Percentiles rank a stretch among this genome's conserved stretches.
phyloP scores from a whole-genome alignment of 2,113 vertebrate genomes.

The Stictonetta naevosa region DNA sequence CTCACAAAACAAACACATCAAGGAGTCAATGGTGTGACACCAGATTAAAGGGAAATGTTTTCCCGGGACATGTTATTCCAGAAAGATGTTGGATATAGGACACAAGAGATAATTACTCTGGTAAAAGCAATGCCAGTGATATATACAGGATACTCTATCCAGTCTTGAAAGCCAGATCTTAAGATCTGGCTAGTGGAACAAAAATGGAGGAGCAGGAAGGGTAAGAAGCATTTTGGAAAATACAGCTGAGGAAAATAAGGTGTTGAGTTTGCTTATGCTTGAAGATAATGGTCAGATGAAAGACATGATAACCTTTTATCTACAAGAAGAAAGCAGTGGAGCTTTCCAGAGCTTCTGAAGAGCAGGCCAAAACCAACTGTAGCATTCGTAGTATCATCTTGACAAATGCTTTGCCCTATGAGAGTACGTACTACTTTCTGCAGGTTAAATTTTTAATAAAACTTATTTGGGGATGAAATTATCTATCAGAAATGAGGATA shows the following conservation, averaged over 20 bases:
- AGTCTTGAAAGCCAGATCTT: background rate
- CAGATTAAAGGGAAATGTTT: background rate
- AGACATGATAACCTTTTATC: background rate
- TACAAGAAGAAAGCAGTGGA: background rate
- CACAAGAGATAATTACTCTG: background rate
- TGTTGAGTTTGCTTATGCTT: background rate
- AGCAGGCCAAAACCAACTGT: background rate
- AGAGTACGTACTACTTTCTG: background rate
- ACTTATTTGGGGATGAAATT: background rate
- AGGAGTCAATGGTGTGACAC: background rate
- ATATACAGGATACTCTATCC: background rate
- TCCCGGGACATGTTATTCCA: background rate
- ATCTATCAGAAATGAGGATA: background rate
- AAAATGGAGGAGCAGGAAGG: background rate
- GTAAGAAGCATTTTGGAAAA: background rate
- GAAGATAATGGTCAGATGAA: background rate
- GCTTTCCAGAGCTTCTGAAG: background rate
- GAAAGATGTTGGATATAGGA: background rate
- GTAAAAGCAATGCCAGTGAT: background rate
- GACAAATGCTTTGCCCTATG: background rate
- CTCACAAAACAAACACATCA: background rate
- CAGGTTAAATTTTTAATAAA: background rate
- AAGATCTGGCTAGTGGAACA: background rate
- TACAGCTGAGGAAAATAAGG: background rate
- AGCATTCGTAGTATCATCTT: background rate